Conservation (phyloP, 2,797 vertebrate species). For the Helarctos malayanus region DNA sequence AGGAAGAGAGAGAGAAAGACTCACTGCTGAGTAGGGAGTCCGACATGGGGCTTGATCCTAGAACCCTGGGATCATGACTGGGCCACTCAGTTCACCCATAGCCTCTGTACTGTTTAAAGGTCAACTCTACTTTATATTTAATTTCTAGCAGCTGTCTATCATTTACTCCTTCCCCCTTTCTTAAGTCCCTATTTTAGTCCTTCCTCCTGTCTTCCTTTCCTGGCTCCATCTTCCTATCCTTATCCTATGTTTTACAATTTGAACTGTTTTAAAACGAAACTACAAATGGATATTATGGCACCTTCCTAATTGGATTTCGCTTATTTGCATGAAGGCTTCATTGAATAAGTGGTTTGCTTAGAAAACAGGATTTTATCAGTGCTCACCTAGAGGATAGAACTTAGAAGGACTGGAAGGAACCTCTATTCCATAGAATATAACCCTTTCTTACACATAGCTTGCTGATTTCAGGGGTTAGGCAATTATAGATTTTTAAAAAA, state of each 20-base stretch:
- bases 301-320: conserved; percentile 25
- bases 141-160: neutral
- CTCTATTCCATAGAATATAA: neutral
- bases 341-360: conserved; percentile 1
- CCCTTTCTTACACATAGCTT: neutral
- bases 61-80: neutral
- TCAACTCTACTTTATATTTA: neutral
- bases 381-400: neutral
- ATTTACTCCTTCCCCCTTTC: neutral
- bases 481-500: neutral
- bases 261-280: conserved; percentile 38
- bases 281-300: neutral
- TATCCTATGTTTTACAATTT: conserved; percentile 5
- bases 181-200: neutral
- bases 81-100: neutral
- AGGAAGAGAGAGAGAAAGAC: too few species aligned
- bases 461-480: conserved; percentile 32
- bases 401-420: neutral
- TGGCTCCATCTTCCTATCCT: neutral
- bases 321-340: neutral
- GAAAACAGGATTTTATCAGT: conserved; percentile 10
- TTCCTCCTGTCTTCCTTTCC: neutral
- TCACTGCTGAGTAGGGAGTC: neutral
- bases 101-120: neutral
- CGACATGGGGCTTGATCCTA: neutral